phyloP scores from a whole-genome alignment of 2,888 invertebrate genomes.

The Conomelus anceps region DNA sequence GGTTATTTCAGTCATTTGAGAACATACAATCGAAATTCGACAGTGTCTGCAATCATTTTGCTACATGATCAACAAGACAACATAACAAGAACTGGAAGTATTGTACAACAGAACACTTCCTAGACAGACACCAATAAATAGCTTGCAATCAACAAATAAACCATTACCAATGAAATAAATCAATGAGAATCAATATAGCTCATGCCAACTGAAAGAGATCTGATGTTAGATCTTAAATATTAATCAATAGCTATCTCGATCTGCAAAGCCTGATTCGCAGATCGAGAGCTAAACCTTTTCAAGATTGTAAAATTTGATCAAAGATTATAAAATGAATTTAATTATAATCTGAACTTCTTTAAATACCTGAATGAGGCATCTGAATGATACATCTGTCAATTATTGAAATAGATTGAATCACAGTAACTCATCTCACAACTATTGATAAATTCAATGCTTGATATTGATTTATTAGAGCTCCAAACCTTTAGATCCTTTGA shows the following conservation, averaged over 20 bases:
- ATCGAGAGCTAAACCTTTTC: no score
- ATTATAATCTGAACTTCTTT: no score
- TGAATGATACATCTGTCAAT: no score
- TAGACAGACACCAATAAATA: not conserved
- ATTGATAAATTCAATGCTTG: not conserved
- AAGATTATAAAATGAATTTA: no score
- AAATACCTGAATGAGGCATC: not conserved
- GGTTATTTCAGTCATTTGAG: slow-evolving; percentile 30
- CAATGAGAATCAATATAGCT: not conserved
- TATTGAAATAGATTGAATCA: not conserved
- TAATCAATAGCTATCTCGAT: no score
- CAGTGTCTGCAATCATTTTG: slow-evolving; percentile 20
- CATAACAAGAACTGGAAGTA: slow-evolving; percentile 19
- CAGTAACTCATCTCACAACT: not conserved
- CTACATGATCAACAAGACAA: slow-evolving; percentile 17
- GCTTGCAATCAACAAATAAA: not conserved
- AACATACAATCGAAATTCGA: slow-evolving; percentile 30
- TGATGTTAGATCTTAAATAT: not conserved
- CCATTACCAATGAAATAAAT: not conserved
- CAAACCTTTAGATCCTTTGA: not conserved
- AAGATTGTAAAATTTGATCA: not conserved
- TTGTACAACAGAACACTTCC: slow-evolving; percentile 1
- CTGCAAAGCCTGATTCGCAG: no score
- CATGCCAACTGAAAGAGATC: not conserved
- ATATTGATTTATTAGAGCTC: not conserved